Evolutionary conservation across 2,797 vertebrate genomes (phyloP), one percentile per base, ranked within the genome.

Genomic region (Hydrocynus forskahlii): DNA sequence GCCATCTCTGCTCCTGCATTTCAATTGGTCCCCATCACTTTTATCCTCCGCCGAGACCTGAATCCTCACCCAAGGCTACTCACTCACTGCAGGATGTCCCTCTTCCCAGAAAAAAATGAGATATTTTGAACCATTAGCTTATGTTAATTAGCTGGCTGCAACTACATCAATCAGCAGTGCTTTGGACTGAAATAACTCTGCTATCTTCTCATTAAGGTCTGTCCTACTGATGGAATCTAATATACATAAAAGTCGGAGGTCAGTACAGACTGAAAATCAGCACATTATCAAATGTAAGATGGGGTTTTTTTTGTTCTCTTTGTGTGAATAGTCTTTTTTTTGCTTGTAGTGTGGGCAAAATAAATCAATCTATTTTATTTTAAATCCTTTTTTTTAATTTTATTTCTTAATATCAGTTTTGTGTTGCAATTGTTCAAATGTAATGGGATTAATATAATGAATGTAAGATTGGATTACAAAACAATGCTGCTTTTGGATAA

Each of bases 1-100:
- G 77, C 83, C 80, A 87, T 45, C 74, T 82, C 84, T 71, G 75
- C 81, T 76, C 79, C 82, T 83, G 83, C 86, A 87, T 91, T 89
- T 88, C 84, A 88, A 85, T 78, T 86, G 55, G 71, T 60, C 55
- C 67, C 69, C 84, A 76, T 86, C 43, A 60, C 81, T 89, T 88
- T 88, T 87, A 86, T 86, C 80, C 80, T 85, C 72, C 80, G 35
- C 72, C n/a, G 86, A 86, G 70, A 73, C 85, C 78, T 76, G 77
- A 83, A 75, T 78, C 88, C 75, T 89, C 57, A 85, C 91, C 87
- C 14, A 64, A 25, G 79, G 91, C 84, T 83, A 81, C 78, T 78
- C 83, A 66, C 84, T 82, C 85, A 29, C 60, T 79, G 76, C 77
- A 62, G 9, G 79, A 87, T 78, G 75, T 72, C 79, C 67, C 67